A percentile compares a stretch with the other conserved stretches of the same genome.
phyloP scores from a whole-genome alignment of 1,140 invertebrate genomes.

The Hycleus phaleratus region DNA sequence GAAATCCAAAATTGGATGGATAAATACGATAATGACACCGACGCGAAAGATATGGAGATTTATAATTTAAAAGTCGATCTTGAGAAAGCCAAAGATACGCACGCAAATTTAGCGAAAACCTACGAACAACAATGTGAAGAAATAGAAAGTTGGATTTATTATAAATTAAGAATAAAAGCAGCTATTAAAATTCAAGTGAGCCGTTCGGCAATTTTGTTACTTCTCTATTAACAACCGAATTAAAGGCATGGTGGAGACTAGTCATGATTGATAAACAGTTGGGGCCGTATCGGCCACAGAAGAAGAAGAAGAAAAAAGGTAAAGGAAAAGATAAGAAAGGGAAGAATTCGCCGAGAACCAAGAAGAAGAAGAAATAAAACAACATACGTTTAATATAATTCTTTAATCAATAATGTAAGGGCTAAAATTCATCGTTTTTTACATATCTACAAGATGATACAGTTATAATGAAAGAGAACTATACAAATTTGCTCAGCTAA shows the following conservation, averaged over 20 bases:
- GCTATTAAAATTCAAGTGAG: slow-evolving; percentile 11
- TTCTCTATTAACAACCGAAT: background rate
- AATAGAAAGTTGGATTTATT: background rate
- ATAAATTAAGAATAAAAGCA: background rate
- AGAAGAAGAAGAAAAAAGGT: background rate
- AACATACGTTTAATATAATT: slow-evolving; percentile 7
- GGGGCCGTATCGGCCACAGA: background rate
- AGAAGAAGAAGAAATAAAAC: background rate
- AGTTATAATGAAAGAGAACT: slow-evolving; percentile 22
- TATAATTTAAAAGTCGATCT: background rate
- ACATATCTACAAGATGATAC: slow-evolving; percentile 38
- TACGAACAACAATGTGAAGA: background rate
- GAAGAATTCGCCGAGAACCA: background rate
- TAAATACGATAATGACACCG: slow-evolving; percentile 6
- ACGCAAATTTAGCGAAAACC: background rate
- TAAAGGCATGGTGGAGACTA: slow-evolving; percentile 7
- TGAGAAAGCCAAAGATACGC: background rate
- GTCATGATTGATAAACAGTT: slow-evolving; percentile 4
- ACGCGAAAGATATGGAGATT: slow-evolving; percentile 2
- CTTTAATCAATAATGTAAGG: slow-evolving; percentile 34
- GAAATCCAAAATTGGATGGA: slow-evolving; percentile 11
- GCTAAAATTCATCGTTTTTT: slow-evolving; percentile 28
- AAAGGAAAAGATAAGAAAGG: background rate
- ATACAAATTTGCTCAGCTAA: slow-evolving; percentile 20
- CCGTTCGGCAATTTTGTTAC: background rate